Percentiles rank a stretch among this genome's conserved stretches.
phyloP scores from a whole-genome alignment of 2,113 vertebrate genomes.

The Camelus dromedarius region DNA sequence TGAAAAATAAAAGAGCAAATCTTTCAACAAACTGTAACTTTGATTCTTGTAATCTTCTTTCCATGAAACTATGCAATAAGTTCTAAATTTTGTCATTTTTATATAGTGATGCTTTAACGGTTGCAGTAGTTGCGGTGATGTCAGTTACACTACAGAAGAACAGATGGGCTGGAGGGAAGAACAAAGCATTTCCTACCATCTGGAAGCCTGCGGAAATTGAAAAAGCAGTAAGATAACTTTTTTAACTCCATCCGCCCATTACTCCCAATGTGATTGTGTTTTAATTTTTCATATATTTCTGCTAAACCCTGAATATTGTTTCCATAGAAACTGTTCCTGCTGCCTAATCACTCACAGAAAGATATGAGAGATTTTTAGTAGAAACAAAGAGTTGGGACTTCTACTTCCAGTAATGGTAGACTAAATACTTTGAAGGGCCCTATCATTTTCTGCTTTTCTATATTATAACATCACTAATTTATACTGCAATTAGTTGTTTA shows the following conservation, averaged over 20 bases:
- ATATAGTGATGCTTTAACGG: conserved; percentile 69
- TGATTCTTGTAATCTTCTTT: conserved; percentile 78
- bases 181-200: conserved; percentile 77
- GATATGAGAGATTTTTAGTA: background rate
- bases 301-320: conserved; percentile 33
- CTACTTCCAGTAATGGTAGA: background rate
- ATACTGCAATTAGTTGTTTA: background rate
- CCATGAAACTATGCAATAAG: conserved; percentile 71
- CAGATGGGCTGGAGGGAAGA: conserved; percentile 76
- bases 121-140: conserved; percentile 73
- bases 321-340: conserved; percentile 35
- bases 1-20: conserved; percentile 44
- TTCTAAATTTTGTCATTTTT: conserved; percentile 78
- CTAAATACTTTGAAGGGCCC: background rate
- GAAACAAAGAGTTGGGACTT: background rate
- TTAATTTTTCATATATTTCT: conserved; percentile 60
- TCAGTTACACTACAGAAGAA: conserved; percentile 75
- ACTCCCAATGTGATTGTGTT: background rate
- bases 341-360: background rate
- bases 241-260: conserved; percentile 47
- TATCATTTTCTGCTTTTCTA: background rate
- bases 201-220: conserved; percentile 62
- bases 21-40: conserved; percentile 78
- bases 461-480: background rate
- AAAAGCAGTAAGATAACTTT: conserved; percentile 42